phyloP scores from a whole-genome alignment of 2,888 invertebrate genomes.

The Pseudoips prasinana region DNA sequence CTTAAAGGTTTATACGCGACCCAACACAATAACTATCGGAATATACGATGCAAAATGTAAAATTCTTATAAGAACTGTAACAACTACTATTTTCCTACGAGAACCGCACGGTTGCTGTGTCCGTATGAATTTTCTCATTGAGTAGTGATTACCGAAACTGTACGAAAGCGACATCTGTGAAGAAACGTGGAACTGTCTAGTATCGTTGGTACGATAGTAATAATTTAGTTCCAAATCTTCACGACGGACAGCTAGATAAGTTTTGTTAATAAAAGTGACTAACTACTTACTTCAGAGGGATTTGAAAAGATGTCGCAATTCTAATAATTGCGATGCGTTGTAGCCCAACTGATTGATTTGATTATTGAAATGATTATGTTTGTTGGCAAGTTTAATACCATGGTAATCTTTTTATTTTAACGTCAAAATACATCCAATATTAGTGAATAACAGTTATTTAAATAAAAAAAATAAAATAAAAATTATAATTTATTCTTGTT shows the following conservation, averaged over 20 bases:
- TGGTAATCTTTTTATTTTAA: too few species aligned
- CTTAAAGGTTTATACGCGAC: constrained; percentile 3
- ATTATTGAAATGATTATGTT: too few species aligned
- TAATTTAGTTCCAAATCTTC: constrained; percentile 7
- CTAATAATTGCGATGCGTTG: constrained; percentile 1
- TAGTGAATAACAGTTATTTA: too few species aligned
- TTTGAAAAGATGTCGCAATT: constrained; percentile 24
- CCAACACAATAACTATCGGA: constrained; percentile 3
- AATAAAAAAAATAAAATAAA: too few species aligned
- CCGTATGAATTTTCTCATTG: too few species aligned
- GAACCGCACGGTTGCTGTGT: constrained; percentile 8
- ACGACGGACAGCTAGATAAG: constrained; percentile 22
- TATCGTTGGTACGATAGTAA: background rate
- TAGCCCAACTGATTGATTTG: too few species aligned
- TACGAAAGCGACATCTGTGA: constrained; percentile 26
- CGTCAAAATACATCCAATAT: too few species aligned
- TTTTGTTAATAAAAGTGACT: too few species aligned
- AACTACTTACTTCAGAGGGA: constrained; percentile 1
- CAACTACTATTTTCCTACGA: constrained; percentile 13
- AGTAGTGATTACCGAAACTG: too few species aligned
- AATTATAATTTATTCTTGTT: too few species aligned
- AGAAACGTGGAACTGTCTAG: constrained; percentile 17
- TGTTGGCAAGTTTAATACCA: too few species aligned
- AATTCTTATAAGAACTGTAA: constrained; percentile 7
- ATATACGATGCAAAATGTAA: constrained; percentile 5